Conservation (phyloP, 2,797 vertebrate species). For the Spinus olivaceus region DNA sequence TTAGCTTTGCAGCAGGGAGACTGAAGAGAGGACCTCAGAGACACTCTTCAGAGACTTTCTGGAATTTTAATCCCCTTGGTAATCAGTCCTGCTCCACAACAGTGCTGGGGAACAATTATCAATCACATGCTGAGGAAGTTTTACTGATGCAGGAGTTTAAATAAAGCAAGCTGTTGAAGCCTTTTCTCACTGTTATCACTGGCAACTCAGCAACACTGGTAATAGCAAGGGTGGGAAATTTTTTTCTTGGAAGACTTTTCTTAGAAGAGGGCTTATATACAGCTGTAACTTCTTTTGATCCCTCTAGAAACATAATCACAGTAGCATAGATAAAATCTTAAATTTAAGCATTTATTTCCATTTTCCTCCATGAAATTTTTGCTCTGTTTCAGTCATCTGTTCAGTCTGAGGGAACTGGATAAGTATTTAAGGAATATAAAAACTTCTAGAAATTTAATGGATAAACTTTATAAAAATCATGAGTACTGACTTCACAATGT, state of each 20-base stretch:
- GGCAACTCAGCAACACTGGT: conserved; percentile 1
- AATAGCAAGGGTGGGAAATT: not conserved
- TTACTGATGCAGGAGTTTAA: conserved; percentile 44
- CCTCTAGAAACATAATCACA: not conserved
- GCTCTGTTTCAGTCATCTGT: not conserved
- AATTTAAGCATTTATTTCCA: not conserved
- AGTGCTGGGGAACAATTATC: conserved; percentile 25
- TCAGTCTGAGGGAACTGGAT: not conserved
- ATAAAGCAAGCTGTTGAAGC: conserved; percentile 27
- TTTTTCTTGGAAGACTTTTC: not conserved
- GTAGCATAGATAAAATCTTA: conserved; percentile 21
- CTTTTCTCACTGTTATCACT: not conserved
- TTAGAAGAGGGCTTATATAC: not conserved
- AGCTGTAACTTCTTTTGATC: conserved; percentile 40
- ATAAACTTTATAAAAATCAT: not conserved
- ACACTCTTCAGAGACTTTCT: not conserved
- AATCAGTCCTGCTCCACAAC: conserved; percentile 17
- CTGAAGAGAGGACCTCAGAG: not conserved
- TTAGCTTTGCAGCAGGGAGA: not conserved
- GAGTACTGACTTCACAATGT: not conserved
- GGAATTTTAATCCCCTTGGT: conserved; percentile 39
- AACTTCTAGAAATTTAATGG: not conserved
- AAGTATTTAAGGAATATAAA: not conserved
- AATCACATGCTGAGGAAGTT: conserved; percentile 29
- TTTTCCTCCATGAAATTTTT: not conserved